Conservation (phyloP, 2,113 vertebrate species). For the Ptychochromis oligacanthus region DNA sequence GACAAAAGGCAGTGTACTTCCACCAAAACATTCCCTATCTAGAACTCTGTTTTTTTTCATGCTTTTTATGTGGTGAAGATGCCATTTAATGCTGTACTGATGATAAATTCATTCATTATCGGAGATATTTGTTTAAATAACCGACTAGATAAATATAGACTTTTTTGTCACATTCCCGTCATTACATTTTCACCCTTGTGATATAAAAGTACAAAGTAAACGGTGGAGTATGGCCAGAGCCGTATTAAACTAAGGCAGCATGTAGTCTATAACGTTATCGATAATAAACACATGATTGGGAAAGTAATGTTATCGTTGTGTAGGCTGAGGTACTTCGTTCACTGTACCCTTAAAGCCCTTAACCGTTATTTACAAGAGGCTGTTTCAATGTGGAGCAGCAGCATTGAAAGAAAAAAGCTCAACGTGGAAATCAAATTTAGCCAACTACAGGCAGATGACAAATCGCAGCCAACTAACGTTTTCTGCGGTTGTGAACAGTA, state of each 20-base stretch:
- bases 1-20: background rate
- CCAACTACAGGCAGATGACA: background rate
- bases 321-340: slow-evolving; percentile 9
- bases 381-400: background rate
- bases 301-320: background rate
- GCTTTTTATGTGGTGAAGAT: background rate
- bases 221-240: background rate
- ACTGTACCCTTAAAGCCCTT: background rate
- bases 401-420: background rate
- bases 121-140: background rate
- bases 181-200: background rate
- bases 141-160: no score
- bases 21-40: background rate
- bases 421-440: background rate
- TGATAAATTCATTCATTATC: background rate
- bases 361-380: background rate
- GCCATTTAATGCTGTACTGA: background rate
- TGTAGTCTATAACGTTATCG: background rate
- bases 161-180: background rate
- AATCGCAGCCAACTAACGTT: background rate
- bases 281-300: background rate
- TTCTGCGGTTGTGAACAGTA: background rate
- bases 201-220: background rate
- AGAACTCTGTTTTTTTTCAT: background rate
- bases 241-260: background rate